phyloP scores from a whole-genome alignment of 2,113 vertebrate species.

The Sinocyclocheilus anophthalmus region DNA sequence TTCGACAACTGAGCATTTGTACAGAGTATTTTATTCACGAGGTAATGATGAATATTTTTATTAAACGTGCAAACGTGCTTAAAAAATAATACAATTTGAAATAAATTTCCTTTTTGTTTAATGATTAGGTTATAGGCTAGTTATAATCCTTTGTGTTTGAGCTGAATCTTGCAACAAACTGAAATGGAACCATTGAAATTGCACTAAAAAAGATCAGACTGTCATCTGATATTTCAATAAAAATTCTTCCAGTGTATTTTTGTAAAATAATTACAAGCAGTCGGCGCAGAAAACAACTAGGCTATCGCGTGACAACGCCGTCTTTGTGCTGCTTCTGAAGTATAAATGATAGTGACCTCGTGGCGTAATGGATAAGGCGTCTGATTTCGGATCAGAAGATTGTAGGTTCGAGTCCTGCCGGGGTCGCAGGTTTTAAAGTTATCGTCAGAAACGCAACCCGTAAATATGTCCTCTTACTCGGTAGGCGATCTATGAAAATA shows the following conservation, averaged over 20 bases:
- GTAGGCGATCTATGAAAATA: neutral
- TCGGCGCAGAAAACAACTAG: no score
- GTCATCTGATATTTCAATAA: no score
- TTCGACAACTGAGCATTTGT: neutral
- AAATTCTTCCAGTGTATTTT: no score
- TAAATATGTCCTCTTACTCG: neutral
- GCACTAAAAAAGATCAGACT: no score
- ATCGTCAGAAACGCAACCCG: neutral
- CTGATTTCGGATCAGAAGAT: neutral
- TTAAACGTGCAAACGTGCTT: neutral
- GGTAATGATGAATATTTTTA: neutral
- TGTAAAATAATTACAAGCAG: no score
- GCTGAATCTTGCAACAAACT: no score
- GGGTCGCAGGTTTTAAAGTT: neutral
- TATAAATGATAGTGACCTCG: neutral
- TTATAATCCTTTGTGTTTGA: neutral
- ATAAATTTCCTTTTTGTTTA: neutral
- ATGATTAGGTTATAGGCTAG: neutral
- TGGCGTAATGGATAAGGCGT: neutral
- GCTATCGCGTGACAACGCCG: no score
- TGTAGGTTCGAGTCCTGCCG: neutral
- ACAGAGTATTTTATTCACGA: neutral
- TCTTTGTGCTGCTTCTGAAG: no score
- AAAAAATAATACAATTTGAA: no score
- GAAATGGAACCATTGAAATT: no score